phyloP scores from a whole-genome alignment of 2,888 invertebrate species.

The Phaedon cochleariae region DNA sequence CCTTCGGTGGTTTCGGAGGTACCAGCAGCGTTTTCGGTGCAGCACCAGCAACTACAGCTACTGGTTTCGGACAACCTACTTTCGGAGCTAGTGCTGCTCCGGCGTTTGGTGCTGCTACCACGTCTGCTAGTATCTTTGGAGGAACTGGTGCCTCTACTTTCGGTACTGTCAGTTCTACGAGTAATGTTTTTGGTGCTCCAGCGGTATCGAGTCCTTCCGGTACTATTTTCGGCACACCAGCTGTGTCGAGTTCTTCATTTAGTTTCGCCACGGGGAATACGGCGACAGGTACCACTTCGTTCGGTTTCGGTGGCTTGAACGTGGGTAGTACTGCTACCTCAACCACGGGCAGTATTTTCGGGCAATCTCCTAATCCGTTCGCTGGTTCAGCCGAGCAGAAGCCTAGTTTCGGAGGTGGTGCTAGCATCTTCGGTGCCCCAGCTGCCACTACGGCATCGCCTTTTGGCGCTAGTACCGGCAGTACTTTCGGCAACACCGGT shows the following conservation, averaged over 20 bases:
- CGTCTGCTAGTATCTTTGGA: slow-evolving; percentile 45
- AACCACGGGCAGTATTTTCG: slow-evolving; percentile 43
- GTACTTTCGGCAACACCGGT: slow-evolving; percentile 30
- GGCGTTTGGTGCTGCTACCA: slow-evolving; percentile 46
- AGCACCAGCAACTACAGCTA: slow-evolving; percentile 42
- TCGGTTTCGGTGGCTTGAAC: slow-evolving; percentile 50
- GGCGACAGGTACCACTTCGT: slow-evolving; percentile 34
- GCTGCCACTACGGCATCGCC: slow-evolving; percentile 34
- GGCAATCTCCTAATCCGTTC: slow-evolving; percentile 40
- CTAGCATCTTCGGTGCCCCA: slow-evolving; percentile 34
- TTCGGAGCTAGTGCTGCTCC: slow-evolving; percentile 48
- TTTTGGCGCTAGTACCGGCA: slow-evolving; percentile 34
- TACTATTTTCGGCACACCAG: slow-evolving; percentile 43
- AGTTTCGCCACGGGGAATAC: slow-evolving; percentile 38
- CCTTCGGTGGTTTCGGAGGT: slow-evolving; percentile 34
- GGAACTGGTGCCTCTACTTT: slow-evolving; percentile 36
- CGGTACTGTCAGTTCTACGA: too few species aligned
- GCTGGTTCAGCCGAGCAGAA: not conserved
- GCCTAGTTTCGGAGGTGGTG: slow-evolving; percentile 29
- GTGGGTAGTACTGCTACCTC: slow-evolving; percentile 43
- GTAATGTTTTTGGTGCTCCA: slow-evolving; percentile 45
- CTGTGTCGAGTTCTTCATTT: slow-evolving; percentile 36
- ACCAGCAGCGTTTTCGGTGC: not conserved
- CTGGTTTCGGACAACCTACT: slow-evolving; percentile 38
- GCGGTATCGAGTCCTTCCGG: slow-evolving; percentile 31